Evolutionary conservation across 1,140 invertebrate genomes (phyloP), one percentile per base, ranked within the genome.

Genomic region (Trichonephila clavipes): DNA sequence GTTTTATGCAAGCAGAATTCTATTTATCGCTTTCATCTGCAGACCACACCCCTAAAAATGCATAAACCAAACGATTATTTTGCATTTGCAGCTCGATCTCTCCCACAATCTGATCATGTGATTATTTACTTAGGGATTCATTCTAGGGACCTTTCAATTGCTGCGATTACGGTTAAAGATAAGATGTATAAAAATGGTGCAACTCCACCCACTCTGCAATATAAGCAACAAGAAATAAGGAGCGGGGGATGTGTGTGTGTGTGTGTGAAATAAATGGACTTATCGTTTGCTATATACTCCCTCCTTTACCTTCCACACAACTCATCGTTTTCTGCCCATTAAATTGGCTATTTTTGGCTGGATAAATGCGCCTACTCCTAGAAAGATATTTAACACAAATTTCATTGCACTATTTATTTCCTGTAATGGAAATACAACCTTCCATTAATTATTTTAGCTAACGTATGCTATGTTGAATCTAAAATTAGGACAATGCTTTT

Each of bases 111-210:
- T 64, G 24, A 24, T 19, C 16, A 40, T 18, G n/a, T 19, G 64
- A 89, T 72, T 89, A 89, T 89, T 89, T 89, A 89, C 87, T 89
- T 24, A 19, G 28, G 24, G 85, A 87, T 87, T 64, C 40, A 44
- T 66, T 64, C 19, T 14, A 40, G 87, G 87, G 34, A 18, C 44
- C 87, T 72, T 89, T 89, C 87, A 89, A 89, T 89, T 89, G 87
- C 64, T 10, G 34, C 34, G 64, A 89, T 89, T 89, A 89, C 28
- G 87, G 44, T 40, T n/a, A 24, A 34, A 69, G 87, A 89, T 89
- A 89, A 72, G 87, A 72, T 51, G 34, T 72, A n/a, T n/a, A 89
- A 89, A 89, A 89, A 72, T 89, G 34, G 64, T 10, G 18, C 64
- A 34, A 34, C 87, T 89, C 87, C 62, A 89, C 87, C 64, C 87